Percentiles rank a stretch among this genome's conserved stretches.
Evolutionary conservation across 1,140 invertebrate genomes (phyloP).

Genomic region (Formica selysi): DNA sequence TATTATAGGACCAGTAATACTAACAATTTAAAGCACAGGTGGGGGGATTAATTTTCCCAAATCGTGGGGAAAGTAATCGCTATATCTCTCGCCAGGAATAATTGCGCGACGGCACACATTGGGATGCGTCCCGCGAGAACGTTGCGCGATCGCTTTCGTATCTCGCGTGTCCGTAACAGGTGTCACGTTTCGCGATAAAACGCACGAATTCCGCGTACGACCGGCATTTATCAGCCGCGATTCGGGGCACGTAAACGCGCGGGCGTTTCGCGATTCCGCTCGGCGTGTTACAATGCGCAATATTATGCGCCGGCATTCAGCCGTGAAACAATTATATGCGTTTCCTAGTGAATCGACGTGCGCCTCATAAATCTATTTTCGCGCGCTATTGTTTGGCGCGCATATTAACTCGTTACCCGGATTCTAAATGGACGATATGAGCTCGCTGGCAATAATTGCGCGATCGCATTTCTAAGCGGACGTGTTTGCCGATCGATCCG

Average conservation of each 20-base stretch:
- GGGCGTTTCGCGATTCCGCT: slow-evolving; percentile 53
- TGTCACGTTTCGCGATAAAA: slow-evolving; percentile 68
- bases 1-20: not conserved
- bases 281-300: slow-evolving; percentile 66
- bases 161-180: slow-evolving; percentile 68
- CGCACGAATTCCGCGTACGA: slow-evolving; percentile 62
- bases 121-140: slow-evolving; percentile 43
- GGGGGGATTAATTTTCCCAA: slow-evolving; percentile 21
- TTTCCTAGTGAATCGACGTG: slow-evolving; percentile 68
- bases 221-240: slow-evolving; percentile 74
- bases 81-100: slow-evolving; percentile 15
- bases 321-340: slow-evolving; percentile 76
- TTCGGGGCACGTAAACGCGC: slow-evolving; percentile 73
- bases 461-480: slow-evolving; percentile 57
- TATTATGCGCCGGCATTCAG: slow-evolving; percentile 73
- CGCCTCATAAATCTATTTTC: slow-evolving; percentile 76
- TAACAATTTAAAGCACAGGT: not conserved
- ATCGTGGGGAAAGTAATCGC: not conserved
- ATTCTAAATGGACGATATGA: slow-evolving; percentile 67
- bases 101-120: slow-evolving; percentile 33
- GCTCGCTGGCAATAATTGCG: slow-evolving; percentile 60
- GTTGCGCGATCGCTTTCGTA: slow-evolving; percentile 52
- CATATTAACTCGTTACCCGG: slow-evolving; percentile 75
- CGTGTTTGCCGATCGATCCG: slow-evolving; percentile 58
- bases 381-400: slow-evolving; percentile 67